These are phyloP conservation scores for Halictus ligatus DNA, from an alignment of 2,888 invertebrate genomes.

Conservation along the genomic window DNA sequence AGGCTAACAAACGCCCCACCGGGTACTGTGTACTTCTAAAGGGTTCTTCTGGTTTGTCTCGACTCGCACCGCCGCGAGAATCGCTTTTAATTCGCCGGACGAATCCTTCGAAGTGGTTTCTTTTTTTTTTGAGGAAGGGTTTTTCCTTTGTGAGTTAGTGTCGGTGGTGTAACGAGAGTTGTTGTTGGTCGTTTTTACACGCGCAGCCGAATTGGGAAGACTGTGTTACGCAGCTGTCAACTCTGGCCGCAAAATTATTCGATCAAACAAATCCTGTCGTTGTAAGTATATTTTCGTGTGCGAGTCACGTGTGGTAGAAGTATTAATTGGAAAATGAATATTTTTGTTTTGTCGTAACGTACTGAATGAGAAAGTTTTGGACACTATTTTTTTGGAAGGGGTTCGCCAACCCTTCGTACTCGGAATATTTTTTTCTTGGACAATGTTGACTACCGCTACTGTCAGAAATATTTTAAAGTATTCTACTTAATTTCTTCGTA, in stretches of 20 bases:
- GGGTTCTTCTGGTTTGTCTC: constrained; percentile 16
- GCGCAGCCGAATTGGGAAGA: not conserved
- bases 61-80: not conserved
- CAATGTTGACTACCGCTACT: no score
- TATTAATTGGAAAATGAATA: no score
- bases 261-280: not conserved
- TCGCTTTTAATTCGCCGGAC: not conserved
- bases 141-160: not conserved
- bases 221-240: no score
- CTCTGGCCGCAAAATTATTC: not conserved
- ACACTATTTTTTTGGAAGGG: no score
- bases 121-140: not conserved
- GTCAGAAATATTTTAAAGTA: no score
- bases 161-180: not conserved
- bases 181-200: not conserved
- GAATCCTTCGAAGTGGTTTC: not conserved
- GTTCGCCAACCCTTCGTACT: no score
- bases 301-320: no score
- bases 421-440: no score
- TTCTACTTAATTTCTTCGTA: no score
- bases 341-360: no score
- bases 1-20: constrained; percentile 47
- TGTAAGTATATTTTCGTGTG: no score
- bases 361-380: no score
- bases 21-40: constrained; percentile 12